Conservation (phyloP, 2,113 vertebrate genomes). For the Scortum barcoo region DNA sequence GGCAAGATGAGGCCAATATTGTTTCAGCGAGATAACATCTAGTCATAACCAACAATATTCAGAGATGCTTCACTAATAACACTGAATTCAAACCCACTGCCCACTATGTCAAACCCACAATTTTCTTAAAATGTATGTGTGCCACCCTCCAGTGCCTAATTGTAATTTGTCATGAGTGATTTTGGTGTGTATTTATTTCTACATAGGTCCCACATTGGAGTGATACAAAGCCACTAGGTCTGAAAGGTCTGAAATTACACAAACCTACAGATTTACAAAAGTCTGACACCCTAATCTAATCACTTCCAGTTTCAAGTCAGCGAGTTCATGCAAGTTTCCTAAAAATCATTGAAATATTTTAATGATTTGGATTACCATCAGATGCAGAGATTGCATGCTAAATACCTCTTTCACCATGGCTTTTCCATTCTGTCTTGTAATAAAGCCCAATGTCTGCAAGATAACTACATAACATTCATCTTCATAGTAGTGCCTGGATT, state of each 20-base stretch:
- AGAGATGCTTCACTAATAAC: slow-evolving; percentile 19
- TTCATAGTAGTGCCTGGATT: slow-evolving; percentile 71
- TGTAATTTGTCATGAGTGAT: slow-evolving; percentile 4
- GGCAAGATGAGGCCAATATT: not conserved
- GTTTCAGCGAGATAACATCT: not conserved
- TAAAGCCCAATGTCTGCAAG: slow-evolving; percentile 59
- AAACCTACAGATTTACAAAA: slow-evolving; percentile 50
- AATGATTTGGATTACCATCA: slow-evolving; percentile 2
- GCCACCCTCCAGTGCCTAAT: not conserved
- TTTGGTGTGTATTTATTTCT: not conserved
- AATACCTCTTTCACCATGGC: slow-evolving; percentile 36
- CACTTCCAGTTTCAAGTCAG: slow-evolving; percentile 5
- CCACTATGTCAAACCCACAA: not conserved
- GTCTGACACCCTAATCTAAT: slow-evolving; percentile 25
- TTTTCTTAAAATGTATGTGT: slow-evolving; percentile 1
- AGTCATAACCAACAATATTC: slow-evolving; percentile 11
- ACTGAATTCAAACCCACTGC: no score
- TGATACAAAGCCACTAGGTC: not conserved
- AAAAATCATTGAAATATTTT: slow-evolving; percentile 49
- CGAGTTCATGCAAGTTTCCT: not conserved
- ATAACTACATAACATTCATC: slow-evolving; percentile 73
- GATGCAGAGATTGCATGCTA: slow-evolving; percentile 12
- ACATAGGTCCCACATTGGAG: not conserved
- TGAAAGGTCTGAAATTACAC: slow-evolving; percentile 40
- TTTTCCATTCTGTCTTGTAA: slow-evolving; percentile 52